Evolutionary conservation across 2,888 invertebrate genomes (phyloP).

Genomic region (Uloborus plumipes): DNA sequence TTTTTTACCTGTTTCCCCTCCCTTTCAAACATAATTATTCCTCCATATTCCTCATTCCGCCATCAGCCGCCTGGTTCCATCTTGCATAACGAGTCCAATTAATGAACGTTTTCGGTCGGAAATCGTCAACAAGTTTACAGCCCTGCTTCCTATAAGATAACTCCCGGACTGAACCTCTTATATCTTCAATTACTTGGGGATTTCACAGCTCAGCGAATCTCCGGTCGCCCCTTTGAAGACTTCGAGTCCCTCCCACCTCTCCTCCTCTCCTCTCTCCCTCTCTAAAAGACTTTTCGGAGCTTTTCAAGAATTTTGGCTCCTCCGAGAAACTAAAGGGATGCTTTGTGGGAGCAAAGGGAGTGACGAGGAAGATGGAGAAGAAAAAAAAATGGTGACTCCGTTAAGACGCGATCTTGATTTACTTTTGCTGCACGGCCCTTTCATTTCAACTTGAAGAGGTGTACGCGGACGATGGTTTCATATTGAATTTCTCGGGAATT

Average conservation of each 20-base stretch:
- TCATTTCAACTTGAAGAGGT: slow-evolving; percentile 31
- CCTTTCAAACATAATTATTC: too few species aligned
- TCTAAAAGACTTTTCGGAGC: neutral
- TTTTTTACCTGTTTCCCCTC: too few species aligned
- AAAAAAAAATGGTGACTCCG: slow-evolving; percentile 1
- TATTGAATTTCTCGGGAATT: slow-evolving; percentile 11
- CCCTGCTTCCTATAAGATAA: slow-evolving; percentile 35
- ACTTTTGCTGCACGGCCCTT: slow-evolving; percentile 10
- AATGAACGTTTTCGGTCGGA: slow-evolving; percentile 63
- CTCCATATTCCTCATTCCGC: too few species aligned
- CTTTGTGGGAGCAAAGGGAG: neutral
- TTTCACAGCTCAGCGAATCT: slow-evolving; percentile 59
- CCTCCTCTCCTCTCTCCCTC: neutral
- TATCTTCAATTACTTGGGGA: slow-evolving; percentile 62
- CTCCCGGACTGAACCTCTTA: slow-evolving; percentile 21
- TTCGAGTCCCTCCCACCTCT: neutral
- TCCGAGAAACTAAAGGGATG: slow-evolving; percentile 17
- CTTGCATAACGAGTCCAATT: slow-evolving; percentile 53
- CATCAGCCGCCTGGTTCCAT: slow-evolving; percentile 19
- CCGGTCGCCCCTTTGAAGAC: slow-evolving; percentile 34
- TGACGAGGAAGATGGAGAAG: neutral
- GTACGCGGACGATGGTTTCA: slow-evolving; percentile 13
- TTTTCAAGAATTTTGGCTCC: slow-evolving; percentile 37
- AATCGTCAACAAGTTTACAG: slow-evolving; percentile 60
- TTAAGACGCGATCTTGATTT: slow-evolving; percentile 8